A percentile compares a stretch with the other conserved stretches of the same genome.
These are phyloP conservation scores for Saccopteryx leptura DNA, from an alignment of 2,113 vertebrate genomes.

Conservation along the genomic window DNA sequence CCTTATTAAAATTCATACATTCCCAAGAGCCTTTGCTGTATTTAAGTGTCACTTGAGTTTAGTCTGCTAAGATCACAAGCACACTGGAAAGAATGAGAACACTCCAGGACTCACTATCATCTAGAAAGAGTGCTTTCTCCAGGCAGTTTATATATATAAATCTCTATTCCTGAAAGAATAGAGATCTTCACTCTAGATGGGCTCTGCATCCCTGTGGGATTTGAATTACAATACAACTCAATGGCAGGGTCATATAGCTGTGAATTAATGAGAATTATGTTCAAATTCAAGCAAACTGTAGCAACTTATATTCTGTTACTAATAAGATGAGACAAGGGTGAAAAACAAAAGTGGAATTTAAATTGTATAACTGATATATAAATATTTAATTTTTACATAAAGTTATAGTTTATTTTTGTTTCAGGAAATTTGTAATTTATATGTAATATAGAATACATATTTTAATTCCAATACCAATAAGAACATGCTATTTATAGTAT, in stretches of 20 bases:
- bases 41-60: constrained; percentile 56
- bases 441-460: not conserved
- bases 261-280: constrained; percentile 47
- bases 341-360: constrained; percentile 57
- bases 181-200: constrained; percentile 5
- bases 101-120: constrained; percentile 31
- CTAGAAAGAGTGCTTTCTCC: constrained; percentile 28
- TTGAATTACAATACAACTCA: not conserved
- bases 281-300: not conserved
- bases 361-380: not conserved
- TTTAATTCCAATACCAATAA: constrained; percentile 44
- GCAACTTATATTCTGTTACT: not conserved
- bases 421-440: not conserved
- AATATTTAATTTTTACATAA: not conserved
- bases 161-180: constrained; percentile 51
- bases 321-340: constrained; percentile 8
- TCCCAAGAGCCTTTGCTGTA: constrained; percentile 55
- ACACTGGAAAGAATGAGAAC: constrained; percentile 23
- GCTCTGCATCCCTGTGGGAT: constrained; percentile 16
- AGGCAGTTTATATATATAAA: constrained; percentile 25
- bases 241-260: not conserved
- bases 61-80: constrained; percentile 34
- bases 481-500: not conserved
- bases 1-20: constrained; percentile 59
- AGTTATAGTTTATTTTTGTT: not conserved